Conservation (phyloP, 2,888 invertebrate genomes). For the Erebia ligea region DNA sequence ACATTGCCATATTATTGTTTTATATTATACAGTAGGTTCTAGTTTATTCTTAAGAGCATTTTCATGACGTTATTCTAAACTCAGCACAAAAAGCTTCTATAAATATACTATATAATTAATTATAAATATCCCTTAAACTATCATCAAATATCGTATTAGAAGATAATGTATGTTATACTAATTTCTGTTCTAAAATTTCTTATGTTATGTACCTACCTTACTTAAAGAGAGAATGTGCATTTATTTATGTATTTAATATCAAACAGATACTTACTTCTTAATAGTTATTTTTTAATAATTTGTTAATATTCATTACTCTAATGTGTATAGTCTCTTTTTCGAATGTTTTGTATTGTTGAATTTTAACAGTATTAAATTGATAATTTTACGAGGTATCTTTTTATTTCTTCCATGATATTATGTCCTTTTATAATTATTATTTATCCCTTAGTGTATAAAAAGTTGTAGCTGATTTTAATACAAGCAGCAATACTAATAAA, state of each 20-base stretch:
- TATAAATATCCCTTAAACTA: neutral
- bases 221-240: conserved; percentile 48
- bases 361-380: conserved; percentile 80
- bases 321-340: conserved; percentile 69
- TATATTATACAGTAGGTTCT: conserved; percentile 34
- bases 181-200: conserved; percentile 26
- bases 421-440: neutral
- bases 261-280: conserved; percentile 37
- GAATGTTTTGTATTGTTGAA: conserved; percentile 79
- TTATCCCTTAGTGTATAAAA: neutral
- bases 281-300: conserved; percentile 46
- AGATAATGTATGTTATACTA: conserved; percentile 10
- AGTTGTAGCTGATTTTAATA: no score
- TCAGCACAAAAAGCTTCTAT: conserved; percentile 37
- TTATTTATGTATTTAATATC: conserved; percentile 44
- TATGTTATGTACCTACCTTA: conserved; percentile 31
- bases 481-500: no score
- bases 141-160: neutral
- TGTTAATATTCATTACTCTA: conserved; percentile 58
- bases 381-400: conserved; percentile 46
- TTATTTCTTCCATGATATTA: conserved; percentile 33
- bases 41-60: conserved; percentile 34
- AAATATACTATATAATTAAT: conserved; percentile 17
- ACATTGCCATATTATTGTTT: conserved; percentile 41
- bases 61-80: conserved; percentile 35